Percentiles rank a stretch among this genome's conserved stretches.
Conservation (phyloP, 2,888 invertebrate genomes). For the Cancer borealis region DNA sequence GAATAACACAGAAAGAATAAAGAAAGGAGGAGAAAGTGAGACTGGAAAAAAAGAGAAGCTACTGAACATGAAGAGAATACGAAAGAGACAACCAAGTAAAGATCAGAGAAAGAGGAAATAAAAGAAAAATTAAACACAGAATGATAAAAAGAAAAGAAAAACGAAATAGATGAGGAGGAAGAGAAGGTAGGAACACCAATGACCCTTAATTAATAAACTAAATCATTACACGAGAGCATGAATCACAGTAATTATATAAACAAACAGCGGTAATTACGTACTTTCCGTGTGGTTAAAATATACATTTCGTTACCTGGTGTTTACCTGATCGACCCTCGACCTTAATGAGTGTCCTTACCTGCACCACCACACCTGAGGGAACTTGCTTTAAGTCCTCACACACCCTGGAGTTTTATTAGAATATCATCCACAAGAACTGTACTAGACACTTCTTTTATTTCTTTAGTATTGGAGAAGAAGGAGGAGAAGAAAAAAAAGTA, state of each 20-base stretch:
- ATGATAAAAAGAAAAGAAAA: background rate
- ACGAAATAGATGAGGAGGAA: background rate
- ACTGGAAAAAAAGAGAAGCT: background rate
- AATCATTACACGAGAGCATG: background rate
- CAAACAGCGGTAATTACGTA: constrained; percentile 1
- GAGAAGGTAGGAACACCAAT: background rate
- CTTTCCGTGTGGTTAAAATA: constrained; percentile 20
- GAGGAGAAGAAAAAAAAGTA: too few relatives aligned
- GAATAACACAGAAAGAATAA: background rate
- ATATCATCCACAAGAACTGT: background rate
- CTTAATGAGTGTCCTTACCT: constrained; percentile 11
- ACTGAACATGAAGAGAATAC: background rate
- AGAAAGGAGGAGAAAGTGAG: too few relatives aligned
- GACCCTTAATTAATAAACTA: constrained; percentile 1
- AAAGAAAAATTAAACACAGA: background rate
- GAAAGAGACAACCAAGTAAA: background rate
- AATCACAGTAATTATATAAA: constrained; percentile 10
- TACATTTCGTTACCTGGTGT: background rate
- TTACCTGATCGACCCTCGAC: background rate
- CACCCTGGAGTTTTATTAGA: background rate
- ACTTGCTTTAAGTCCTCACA: background rate
- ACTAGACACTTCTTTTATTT: background rate
- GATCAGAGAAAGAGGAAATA: background rate
- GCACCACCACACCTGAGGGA: background rate
- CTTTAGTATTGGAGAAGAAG: background rate